phyloP scores from a whole-genome alignment of 2,888 invertebrate genomes.

The Taphrorychus bicolor region DNA sequence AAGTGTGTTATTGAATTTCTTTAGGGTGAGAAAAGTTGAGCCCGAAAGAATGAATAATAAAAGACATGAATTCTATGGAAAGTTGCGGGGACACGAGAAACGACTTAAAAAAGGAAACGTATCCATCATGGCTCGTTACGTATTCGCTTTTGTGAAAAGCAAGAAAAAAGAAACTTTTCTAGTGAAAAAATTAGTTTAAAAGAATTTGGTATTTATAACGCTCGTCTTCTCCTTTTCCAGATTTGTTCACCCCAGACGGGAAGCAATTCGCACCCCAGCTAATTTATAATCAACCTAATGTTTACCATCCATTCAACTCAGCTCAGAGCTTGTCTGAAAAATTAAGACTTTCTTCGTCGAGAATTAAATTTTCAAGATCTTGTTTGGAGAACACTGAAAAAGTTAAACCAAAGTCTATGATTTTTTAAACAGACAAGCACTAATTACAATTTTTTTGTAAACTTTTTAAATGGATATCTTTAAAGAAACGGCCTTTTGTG shows the following conservation, averaged over 20 bases:
- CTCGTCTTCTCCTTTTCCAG: background rate
- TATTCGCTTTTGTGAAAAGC: background rate
- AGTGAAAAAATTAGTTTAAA: background rate
- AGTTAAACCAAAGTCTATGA: background rate
- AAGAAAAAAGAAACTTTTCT: too few relatives aligned
- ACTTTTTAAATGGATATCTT: background rate
- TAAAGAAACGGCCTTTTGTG: background rate
- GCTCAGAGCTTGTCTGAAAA: background rate
- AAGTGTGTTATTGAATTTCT: background rate
- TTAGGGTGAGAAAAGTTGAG: background rate
- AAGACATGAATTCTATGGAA: background rate
- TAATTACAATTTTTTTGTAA: background rate
- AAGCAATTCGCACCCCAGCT: background rate
- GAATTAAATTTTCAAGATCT: background rate
- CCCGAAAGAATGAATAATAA: background rate
- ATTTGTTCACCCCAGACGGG: background rate
- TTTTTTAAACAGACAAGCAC: background rate
- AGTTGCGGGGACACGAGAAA: background rate
- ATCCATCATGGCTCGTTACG: background rate
- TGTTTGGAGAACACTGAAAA: background rate
- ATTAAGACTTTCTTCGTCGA: background rate
- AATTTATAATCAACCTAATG: constrained; percentile 18
- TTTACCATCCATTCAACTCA: constrained; percentile 18
- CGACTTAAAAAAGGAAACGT: background rate
- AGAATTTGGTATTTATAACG: background rate